These are phyloP conservation scores for Drosophila hamatofila DNA, from an alignment of 2,888 invertebrate genomes.

Conservation along the genomic window DNA sequence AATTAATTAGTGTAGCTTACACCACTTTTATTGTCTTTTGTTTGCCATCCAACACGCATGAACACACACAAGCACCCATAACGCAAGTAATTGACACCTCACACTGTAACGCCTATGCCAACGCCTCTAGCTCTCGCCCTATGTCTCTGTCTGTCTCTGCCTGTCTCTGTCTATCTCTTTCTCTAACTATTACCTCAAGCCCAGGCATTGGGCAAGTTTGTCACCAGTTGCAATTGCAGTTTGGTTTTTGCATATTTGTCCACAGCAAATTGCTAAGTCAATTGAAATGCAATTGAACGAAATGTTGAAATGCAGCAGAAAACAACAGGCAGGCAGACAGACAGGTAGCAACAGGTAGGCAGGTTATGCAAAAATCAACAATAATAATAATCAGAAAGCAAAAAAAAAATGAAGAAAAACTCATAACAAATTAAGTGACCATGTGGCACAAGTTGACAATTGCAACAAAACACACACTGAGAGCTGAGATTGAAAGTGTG, in stretches of 20 bases:
- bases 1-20: background rate
- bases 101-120: conserved; percentile 13
- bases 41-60: background rate
- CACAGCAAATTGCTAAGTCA: conserved; percentile 60
- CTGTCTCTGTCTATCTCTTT: background rate
- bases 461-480: conserved; percentile 8
- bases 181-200: conserved; percentile 4
- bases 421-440: conserved; percentile 39
- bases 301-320: conserved; percentile 57
- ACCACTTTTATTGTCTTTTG: background rate
- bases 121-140: background rate
- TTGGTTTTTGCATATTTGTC: conserved; percentile 50
- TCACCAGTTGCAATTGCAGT: conserved; percentile 41
- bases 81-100: conserved; percentile 29
- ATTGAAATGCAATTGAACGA: conserved; percentile 76
- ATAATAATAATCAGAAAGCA: conserved; percentile 19
- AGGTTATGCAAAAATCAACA: conserved; percentile 66
- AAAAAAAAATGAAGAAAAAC: conserved; percentile 30
- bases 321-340: conserved; percentile 28
- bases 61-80: background rate
- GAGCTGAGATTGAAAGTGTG: background rate
- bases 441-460: conserved; percentile 47
- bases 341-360: background rate
- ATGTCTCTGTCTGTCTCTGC: background rate
- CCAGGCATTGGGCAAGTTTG: conserved; percentile 37